A percentile compares a stretch with the other conserved stretches of the same genome.
phyloP scores from a whole-genome alignment of 2,797 vertebrate species.

The Mus spretus region DNA sequence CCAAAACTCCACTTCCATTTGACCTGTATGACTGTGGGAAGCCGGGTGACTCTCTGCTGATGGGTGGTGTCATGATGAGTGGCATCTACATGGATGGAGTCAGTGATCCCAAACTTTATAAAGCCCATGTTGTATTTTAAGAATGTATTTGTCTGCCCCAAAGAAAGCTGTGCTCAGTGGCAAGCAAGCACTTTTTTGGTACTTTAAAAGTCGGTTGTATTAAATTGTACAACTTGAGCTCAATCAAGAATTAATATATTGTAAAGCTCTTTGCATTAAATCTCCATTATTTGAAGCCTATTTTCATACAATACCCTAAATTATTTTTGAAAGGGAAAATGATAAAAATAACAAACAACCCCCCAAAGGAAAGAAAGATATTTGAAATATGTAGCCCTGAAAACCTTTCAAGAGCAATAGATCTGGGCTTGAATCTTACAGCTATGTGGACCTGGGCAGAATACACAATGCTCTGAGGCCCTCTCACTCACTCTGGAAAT shows the following conservation, averaged over 20 bases:
- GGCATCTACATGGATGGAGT: constrained; percentile 75
- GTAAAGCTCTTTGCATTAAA: background rate
- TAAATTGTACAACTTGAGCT: constrained; percentile 26
- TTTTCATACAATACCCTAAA: background rate
- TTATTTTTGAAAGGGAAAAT: background rate
- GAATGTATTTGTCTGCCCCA: constrained; percentile 27
- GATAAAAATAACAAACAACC: background rate
- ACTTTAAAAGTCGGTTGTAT: constrained; percentile 66
- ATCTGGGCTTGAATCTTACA: background rate
- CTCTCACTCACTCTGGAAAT: constrained; percentile 18
- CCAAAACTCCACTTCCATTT: constrained; percentile 48
- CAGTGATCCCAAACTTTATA: constrained; percentile 77
- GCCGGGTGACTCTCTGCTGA: constrained; percentile 57
- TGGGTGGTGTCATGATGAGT: constrained; percentile 72
- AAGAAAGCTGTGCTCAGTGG: constrained; percentile 40
- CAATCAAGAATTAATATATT: background rate
- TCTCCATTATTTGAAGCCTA: background rate
- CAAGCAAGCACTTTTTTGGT: constrained; percentile 39
- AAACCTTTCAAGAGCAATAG: constrained; percentile 29
- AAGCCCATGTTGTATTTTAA: constrained; percentile 70
- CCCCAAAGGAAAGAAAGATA: background rate
- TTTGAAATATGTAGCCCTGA: background rate
- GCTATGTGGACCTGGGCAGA: constrained; percentile 14
- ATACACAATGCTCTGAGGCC: background rate
- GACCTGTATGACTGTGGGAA: constrained; percentile 56